Percentiles rank a stretch among this genome's conserved stretches.
phyloP scores from a whole-genome alignment of 2,888 invertebrate genomes.

The Drosophila fungiperda region DNA sequence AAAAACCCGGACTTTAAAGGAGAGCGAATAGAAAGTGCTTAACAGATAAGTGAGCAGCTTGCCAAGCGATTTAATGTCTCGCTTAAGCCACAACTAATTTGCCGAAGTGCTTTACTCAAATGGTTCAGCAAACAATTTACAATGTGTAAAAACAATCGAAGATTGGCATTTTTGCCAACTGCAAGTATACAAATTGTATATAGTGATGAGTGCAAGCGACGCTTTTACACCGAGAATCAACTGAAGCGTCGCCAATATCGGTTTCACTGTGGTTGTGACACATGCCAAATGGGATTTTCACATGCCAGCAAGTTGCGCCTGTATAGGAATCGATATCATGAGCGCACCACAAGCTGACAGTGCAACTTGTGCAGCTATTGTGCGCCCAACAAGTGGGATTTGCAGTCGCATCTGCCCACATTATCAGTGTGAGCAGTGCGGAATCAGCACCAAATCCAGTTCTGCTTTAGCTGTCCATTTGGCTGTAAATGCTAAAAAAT shows the following conservation, averaged over 20 bases:
- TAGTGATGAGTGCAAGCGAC: slow-evolving; percentile 43
- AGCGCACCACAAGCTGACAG: slow-evolving; percentile 25
- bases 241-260: slow-evolving; percentile 44
- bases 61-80: slow-evolving; percentile 16
- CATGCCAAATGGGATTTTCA: slow-evolving; percentile 32
- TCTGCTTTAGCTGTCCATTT: slow-evolving; percentile 50
- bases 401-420: slow-evolving; percentile 31
- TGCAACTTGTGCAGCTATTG: slow-evolving; percentile 49
- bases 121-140: slow-evolving; percentile 53
- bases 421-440: slow-evolving; percentile 56
- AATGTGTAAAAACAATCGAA: not conserved
- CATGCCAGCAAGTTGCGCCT: slow-evolving; percentile 35
- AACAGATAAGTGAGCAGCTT: slow-evolving; percentile 23
- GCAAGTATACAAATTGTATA: slow-evolving; percentile 21
- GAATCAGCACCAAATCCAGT: slow-evolving; percentile 40
- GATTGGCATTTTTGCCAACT: slow-evolving; percentile 45
- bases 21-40: slow-evolving; percentile 28
- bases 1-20: slow-evolving; percentile 17
- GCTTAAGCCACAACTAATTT: slow-evolving; percentile 19
- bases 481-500: slow-evolving; percentile 8
- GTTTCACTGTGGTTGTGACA: slow-evolving; percentile 35
- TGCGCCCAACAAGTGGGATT: slow-evolving; percentile 52
- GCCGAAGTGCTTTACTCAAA: slow-evolving; percentile 31
- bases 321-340: slow-evolving; percentile 44
- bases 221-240: slow-evolving; percentile 40